Base-by-base conservation (phyloP, 1,140 invertebrate species). In the Heliothis virescens region DNA sequence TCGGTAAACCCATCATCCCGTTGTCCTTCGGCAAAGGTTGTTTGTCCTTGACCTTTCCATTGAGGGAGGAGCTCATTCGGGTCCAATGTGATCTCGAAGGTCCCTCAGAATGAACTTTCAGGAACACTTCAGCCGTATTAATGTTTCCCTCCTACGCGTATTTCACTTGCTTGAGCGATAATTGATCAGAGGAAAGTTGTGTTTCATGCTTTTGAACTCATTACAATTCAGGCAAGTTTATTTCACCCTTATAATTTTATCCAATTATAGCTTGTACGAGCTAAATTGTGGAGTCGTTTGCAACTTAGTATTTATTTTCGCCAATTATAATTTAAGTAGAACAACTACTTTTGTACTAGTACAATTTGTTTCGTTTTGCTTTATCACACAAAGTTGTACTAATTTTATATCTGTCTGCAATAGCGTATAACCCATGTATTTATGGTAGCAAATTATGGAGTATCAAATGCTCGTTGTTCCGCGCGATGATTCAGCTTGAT, bases 111-210 rank as follows among this genome's bases (percentile, higher is more conserved):
- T 65, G 74, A 76, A 76, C 74, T 65, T 76, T 63, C 11, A 26
- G 60, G 57, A 76, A n/a, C 52, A 52, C 48, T 76, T 76, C 74
- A 65, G 13, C 60, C 74, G 60, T 76, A 65, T 65, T 65, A 76
- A 76, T 47, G 60, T 41, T 65, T 34, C 7, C 74, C 74, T 21
- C 72, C 72, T 59, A 73, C 71, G 55, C 53, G 53, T 21, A 18
- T 59, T 55, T 59, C 71, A 5, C 53, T 73, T 48, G 34, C 55
- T 74, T 60, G 48, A 71, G 48, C 52, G 34, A 71, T 53, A 29
- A 53, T 74, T 50, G 57, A n/a, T 74, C 57, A 26, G 53, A 59
- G 18, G 16, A 21, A 69, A 52, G 41, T 48, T 47, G 47, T 60
- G 47, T 48, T 48, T 71, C 48, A 74, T 60, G 53, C 34, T 72